A percentile compares a stretch with the other conserved stretches of the same genome.
Evolutionary conservation across 2,113 vertebrate species (phyloP).

Genomic region (Corythornis cristatus): DNA sequence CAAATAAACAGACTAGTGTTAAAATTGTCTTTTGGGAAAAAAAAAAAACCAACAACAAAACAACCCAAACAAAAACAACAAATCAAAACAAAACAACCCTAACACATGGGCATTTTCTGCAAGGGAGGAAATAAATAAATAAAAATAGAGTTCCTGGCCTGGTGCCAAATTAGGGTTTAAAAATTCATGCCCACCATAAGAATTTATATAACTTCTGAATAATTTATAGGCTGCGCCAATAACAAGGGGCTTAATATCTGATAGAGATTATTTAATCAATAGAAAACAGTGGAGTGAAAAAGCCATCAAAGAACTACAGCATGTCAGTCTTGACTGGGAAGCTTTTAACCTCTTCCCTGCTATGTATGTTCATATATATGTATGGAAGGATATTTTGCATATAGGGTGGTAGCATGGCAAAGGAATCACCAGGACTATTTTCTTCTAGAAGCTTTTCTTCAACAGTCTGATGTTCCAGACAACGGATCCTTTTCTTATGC

Average conservation of each 20-base stretch:
- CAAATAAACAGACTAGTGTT: neutral
- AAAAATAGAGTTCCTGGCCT: constrained; percentile 10
- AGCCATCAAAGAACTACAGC: neutral
- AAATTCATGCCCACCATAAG: constrained; percentile 68
- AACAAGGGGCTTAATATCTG: constrained; percentile 70
- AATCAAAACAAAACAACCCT: neutral
- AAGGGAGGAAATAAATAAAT: neutral
- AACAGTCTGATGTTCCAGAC: neutral
- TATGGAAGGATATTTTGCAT: neutral
- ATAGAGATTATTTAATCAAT: constrained; percentile 72
- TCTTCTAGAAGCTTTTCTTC: neutral
- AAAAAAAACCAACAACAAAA: neutral
- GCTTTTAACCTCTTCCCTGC: constrained; percentile 1
- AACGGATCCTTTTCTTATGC: neutral
- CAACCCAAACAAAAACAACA: neutral
- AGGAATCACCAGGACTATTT: neutral
- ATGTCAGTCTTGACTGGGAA: neutral
- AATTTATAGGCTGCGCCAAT: constrained; percentile 68
- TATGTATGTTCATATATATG: neutral
- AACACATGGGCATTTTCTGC: neutral
- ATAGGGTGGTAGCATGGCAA: neutral
- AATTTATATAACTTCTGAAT: constrained; percentile 72
- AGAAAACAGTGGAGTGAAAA: constrained; percentile 37
- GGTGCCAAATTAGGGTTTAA: constrained; percentile 68
- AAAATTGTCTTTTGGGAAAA: neutral